These are phyloP conservation scores for Pionites leucogaster DNA, from an alignment of 2,113 vertebrate genomes.

Conservation along the genomic window DNA sequence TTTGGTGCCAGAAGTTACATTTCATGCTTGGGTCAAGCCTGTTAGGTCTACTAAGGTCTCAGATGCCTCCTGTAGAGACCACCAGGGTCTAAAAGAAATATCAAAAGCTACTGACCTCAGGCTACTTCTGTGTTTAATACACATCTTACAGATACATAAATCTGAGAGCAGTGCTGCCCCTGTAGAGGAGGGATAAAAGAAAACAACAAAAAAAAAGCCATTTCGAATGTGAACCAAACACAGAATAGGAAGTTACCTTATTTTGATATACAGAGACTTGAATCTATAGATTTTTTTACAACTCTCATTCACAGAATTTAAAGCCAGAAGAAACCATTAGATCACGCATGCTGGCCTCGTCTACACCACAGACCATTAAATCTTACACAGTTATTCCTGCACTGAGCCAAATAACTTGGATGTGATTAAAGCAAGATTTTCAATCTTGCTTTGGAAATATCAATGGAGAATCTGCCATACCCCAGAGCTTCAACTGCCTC, in stretches of 20 bases:
- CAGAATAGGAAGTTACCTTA: neutral
- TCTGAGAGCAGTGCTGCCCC: neutral
- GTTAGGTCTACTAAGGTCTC: constrained; percentile 5
- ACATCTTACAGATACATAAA: neutral
- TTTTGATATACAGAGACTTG: neutral
- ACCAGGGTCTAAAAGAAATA: constrained; percentile 3
- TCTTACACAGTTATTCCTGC: neutral
- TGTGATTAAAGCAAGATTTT: neutral
- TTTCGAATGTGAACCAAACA: neutral
- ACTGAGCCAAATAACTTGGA: neutral
- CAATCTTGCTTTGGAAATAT: neutral
- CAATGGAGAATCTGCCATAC: neutral
- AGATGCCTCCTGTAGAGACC: neutral
- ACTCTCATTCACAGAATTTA: neutral
- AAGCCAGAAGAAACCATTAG: neutral
- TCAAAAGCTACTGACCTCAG: neutral
- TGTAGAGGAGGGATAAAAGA: neutral
- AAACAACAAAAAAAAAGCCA: neutral
- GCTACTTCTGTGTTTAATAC: neutral
- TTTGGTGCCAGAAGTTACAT: neutral
- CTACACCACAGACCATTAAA: neutral
- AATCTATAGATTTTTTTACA: neutral
- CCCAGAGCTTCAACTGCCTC: neutral
- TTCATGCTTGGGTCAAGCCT: neutral
- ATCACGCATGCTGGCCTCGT: neutral